Evolutionary conservation across 2,113 vertebrate species (phyloP), one percentile per base, ranked within the genome.

Genomic region (Recurvirostra avosetta): DNA sequence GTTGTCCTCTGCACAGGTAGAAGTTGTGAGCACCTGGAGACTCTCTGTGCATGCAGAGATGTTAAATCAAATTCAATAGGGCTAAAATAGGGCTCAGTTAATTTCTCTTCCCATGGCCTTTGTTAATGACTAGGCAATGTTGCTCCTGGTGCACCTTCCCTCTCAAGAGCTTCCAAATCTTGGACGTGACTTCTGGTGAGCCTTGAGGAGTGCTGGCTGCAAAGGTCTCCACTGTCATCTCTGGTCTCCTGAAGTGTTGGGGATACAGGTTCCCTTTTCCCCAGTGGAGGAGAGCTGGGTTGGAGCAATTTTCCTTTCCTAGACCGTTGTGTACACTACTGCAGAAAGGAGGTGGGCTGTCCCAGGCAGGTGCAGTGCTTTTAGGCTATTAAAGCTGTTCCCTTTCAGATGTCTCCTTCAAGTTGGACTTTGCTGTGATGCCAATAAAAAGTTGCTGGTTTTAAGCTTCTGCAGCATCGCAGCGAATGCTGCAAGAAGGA

Each of bases 371-470:
- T 78, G n/a, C 66, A 41, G 32, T 36, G 67, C 38, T 93, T 90
- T 78, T 38, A 85, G 47, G 27, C 41, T 82, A 16, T 88, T 63
- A 72, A 88, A 88, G 71, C n/a, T 70, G 14, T 88, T 86, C 52
- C 16, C 40, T 93, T 62, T 87, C 1, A 3, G 81, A 25, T 55
- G 41, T 83, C 66, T 92, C 9, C 43, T 82, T 91, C 78, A 86
- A 72, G 26, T 5, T 58, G 86, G 30, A 22, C 88, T 97, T 92
- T 92, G 92, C 95, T 80, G 50, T 5, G 2, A 72, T 96, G 86
- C 71, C 90, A 95, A 41, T 38, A 76, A 90, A 95, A 93, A 83
- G 67, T 77, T 89, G 84, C 59, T 88, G 19, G 71, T 45, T 45
- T 80, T 73, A 62, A 61, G 34, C 45, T 82, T 95, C 81, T 93